Evolutionary conservation across 2,888 invertebrate genomes (phyloP).

Genomic region (Oegoconia quadripuncta): DNA sequence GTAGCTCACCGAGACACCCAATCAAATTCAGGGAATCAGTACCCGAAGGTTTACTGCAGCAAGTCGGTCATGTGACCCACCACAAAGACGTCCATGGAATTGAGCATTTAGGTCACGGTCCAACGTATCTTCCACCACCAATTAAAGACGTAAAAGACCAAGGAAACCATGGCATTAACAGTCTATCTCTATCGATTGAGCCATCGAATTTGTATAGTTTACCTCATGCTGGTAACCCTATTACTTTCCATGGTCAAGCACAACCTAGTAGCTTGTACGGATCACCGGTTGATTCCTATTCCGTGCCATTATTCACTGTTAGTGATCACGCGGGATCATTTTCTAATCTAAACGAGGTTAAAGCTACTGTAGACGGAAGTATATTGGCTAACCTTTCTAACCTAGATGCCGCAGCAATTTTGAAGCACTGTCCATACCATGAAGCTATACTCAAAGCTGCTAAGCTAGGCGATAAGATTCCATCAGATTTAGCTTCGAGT

Average conservation of each 20-base stretch:
- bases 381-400: slow-evolving; percentile 58
- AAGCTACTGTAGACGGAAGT: slow-evolving; percentile 62
- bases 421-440: slow-evolving; percentile 74
- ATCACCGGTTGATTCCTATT: slow-evolving; percentile 73
- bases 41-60: slow-evolving; percentile 83
- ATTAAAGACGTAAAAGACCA: slow-evolving; percentile 78
- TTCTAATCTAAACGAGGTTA: slow-evolving; percentile 52
- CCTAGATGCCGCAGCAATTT: slow-evolving; percentile 65
- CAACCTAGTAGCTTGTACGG: slow-evolving; percentile 57
- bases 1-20: slow-evolving; percentile 77
- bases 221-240: slow-evolving; percentile 65
- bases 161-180: slow-evolving; percentile 40
- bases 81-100: slow-evolving; percentile 80
- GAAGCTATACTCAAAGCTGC: slow-evolving; percentile 73
- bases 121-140: slow-evolving; percentile 82
- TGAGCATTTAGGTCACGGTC: slow-evolving; percentile 70
- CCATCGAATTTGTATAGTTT: slow-evolving; percentile 74
- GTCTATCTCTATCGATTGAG: slow-evolving; percentile 64
- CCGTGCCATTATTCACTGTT: slow-evolving; percentile 68
- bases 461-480: slow-evolving; percentile 58
- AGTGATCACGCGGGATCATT: slow-evolving; percentile 74
- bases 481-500: slow-evolving; percentile 68
- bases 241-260: slow-evolving; percentile 62
- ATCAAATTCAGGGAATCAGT: slow-evolving; percentile 87
- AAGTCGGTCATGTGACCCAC: slow-evolving; percentile 81